Percentiles rank a stretch among this genome's conserved stretches.
phyloP scores from a whole-genome alignment of 1,140 invertebrate species.

The Arctopsyche grandis region DNA sequence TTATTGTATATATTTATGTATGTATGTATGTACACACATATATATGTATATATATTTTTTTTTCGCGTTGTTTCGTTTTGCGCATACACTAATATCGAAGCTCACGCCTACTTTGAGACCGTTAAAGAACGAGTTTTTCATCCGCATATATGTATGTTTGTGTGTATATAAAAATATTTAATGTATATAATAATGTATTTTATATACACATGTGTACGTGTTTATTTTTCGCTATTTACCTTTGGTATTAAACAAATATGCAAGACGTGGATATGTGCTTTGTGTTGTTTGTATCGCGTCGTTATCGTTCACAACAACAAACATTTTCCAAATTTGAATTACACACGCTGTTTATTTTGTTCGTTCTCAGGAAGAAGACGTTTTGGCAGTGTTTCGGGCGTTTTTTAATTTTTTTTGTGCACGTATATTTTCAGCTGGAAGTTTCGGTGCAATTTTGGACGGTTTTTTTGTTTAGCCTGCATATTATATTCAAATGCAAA shows the following conservation, averaged over 20 bases:
- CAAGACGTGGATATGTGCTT: not conserved
- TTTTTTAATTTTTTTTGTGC: no score
- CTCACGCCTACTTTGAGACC: not conserved
- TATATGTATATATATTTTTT: no score
- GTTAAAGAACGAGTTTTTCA: not conserved
- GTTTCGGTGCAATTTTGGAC: no score
- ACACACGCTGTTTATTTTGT: not conserved
- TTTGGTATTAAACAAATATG: conserved; percentile 20
- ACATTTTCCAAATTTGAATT: conserved; percentile 24
- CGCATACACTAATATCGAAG: not conserved
- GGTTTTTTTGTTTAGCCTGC: no score
- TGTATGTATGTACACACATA: no score
- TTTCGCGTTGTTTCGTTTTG: not conserved
- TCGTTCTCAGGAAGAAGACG: not conserved
- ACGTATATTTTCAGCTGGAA: no score
- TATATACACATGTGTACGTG: not conserved
- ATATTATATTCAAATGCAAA: no score
- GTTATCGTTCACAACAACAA: not conserved
- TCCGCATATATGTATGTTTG: not conserved
- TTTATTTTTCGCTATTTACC: conserved; percentile 16
- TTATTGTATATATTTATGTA: no score
- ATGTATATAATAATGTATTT: not conserved
- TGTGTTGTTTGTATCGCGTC: no score
- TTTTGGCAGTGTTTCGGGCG: not conserved
- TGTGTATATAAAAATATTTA: not conserved